Percentiles rank a stretch among this genome's conserved stretches.
These are phyloP conservation scores for Chorisops tibialis DNA, from an alignment of 2,888 invertebrate species.

Conservation along the genomic window DNA sequence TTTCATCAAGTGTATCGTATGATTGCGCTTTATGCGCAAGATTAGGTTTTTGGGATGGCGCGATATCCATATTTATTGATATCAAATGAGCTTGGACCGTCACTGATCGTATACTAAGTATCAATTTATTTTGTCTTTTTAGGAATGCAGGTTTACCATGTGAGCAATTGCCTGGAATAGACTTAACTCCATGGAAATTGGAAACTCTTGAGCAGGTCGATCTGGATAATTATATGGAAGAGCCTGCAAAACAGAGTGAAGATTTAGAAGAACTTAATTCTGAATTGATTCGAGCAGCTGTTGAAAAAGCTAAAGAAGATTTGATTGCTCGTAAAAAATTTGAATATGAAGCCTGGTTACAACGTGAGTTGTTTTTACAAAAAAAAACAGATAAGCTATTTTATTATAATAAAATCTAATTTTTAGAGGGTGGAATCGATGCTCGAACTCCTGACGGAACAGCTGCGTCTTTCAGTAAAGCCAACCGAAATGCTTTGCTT, in stretches of 20 bases:
- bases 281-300: conserved; percentile 69
- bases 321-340: conserved; percentile 70
- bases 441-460: conserved; percentile 83
- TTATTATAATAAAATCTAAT: background rate
- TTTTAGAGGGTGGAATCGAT: conserved; percentile 72
- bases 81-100: background rate
- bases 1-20: no score
- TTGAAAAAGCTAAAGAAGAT: conserved; percentile 76
- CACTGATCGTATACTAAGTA: conserved; percentile 1
- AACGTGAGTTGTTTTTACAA: conserved; percentile 55
- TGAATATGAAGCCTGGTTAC: conserved; percentile 78
- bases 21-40: background rate
- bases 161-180: conserved; percentile 66
- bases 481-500: conserved; percentile 77
- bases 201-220: conserved; percentile 55
- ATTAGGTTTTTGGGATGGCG: background rate
- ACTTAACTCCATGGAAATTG: conserved; percentile 64
- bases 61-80: background rate
- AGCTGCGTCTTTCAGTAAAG: conserved; percentile 87
- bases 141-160: conserved; percentile 73
- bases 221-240: conserved; percentile 44
- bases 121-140: conserved; percentile 22
- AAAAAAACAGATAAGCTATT: no score
- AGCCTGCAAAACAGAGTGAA: conserved; percentile 41
- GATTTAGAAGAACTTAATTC: conserved; percentile 67